These are phyloP conservation scores for Melanocharis versteri DNA, from an alignment of 2,113 vertebrate species.

Conservation along the genomic window DNA sequence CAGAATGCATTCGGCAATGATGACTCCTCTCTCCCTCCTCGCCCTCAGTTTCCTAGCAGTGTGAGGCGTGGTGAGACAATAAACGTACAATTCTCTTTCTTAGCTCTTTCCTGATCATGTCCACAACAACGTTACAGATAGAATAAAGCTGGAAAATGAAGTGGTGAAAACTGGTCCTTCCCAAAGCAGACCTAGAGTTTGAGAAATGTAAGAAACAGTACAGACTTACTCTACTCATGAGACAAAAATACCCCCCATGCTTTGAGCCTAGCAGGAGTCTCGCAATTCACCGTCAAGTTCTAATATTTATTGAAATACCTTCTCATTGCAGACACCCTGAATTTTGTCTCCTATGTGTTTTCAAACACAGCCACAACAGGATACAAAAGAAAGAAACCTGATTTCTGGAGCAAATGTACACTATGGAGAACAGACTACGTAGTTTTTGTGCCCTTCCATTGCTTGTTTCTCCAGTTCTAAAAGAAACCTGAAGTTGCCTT, in stretches of 20 bases:
- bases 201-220: neutral
- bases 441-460: neutral
- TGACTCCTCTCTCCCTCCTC: neutral
- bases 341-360: neutral
- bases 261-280: neutral
- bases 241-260: accelerated
- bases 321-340: neutral
- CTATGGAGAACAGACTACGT: neutral
- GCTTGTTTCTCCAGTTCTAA: neutral
- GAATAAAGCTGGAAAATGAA: neutral
- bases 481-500: neutral
- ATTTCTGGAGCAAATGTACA: neutral
- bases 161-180: neutral
- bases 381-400: neutral
- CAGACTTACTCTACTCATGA: neutral
- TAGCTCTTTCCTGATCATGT: neutral
- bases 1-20: neutral
- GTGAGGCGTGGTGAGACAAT: accelerated
- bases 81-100: neutral
- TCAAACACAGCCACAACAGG: neutral
- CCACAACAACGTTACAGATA: neutral
- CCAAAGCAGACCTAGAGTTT: neutral
- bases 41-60: neutral
- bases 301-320: neutral
- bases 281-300: neutral